Base-by-base conservation (phyloP, 1,140 invertebrate species). In the Hyphantria cunea region DNA sequence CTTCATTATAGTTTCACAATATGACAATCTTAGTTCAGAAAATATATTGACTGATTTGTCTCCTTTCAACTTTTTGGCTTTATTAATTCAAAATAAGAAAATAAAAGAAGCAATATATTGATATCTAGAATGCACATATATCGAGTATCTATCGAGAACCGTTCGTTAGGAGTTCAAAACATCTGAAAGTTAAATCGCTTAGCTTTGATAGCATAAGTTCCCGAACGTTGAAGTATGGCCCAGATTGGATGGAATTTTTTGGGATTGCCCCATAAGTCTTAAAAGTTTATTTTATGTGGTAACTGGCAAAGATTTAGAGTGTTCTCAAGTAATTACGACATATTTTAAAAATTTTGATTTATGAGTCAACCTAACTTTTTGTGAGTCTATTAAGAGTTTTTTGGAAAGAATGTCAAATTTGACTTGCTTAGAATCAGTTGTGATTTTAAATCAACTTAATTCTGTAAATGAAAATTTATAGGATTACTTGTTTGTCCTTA, bases 211-310 rank as follows among this genome's bases (percentile, higher is more conserved):
- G 42, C 32, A 49, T 44, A 48, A 58, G 32, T 58, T 58, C 48
- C 45, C 45, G 44, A 58, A 58, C 17, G 11, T 13, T 37, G 33
- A 58, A 58, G 33, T 58, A 58, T 49, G 44, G 45, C 45, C 31
- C 3, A 44, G 47, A 58, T 58, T 48, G 15, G 45, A 45, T 7
- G 0, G 34, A 58, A 58, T 58, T 49, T 58, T 48, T 48, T 32
- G 44, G 33, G 32, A 17, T 14, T 17, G 31, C 50, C n/a, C 39
- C 45, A 32, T 58, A 48, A 58, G 44, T 58, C 55, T 58, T 58
- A 58, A 58, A 58, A 58, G 10, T 58, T 58, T 58, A 14, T 33
- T 58, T 58, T 58, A 58, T 48, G 44, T 49, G 55, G 31, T 45
- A 39, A 58, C 17, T 58, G 55, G 12, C 47, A 45, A 58, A 58